A percentile compares a stretch with the other conserved stretches of the same genome.
phyloP scores from a whole-genome alignment of 2,888 invertebrate genomes.

The Strigamia transsilvanica region DNA sequence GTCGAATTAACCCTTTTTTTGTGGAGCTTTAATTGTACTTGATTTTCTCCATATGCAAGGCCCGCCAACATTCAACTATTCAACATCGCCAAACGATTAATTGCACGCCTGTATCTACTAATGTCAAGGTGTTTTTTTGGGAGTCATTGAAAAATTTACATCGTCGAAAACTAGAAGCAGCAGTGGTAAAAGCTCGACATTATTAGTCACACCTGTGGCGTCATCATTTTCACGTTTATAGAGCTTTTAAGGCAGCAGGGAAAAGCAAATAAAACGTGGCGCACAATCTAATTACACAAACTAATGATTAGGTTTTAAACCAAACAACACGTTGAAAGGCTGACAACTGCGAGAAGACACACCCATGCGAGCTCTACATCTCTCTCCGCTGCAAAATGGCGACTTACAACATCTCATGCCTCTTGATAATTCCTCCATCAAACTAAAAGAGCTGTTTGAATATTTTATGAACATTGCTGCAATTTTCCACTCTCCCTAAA shows the following conservation, averaged over 20 bases:
- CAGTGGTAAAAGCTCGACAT: conserved; percentile 14
- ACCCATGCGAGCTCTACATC: background rate
- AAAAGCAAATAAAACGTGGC: conserved; percentile 35
- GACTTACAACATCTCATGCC: background rate
- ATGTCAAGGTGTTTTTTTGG: background rate
- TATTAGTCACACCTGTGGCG: conserved; percentile 38
- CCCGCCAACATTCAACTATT: no score
- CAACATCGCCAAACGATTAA: background rate
- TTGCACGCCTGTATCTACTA: background rate
- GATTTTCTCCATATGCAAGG: no score
- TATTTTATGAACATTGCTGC: background rate
- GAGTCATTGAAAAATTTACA: background rate
- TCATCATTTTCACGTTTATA: conserved; percentile 29
- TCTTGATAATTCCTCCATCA: conserved; percentile 17
- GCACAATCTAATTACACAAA: conserved; percentile 38
- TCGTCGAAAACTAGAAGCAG: background rate
- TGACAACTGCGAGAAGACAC: conserved; percentile 18
- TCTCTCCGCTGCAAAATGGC: background rate
- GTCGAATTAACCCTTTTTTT: background rate
- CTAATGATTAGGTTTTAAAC: conserved; percentile 29
- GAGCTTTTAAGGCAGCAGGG: conserved; percentile 34
- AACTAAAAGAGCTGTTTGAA: background rate
- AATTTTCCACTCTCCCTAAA: background rate
- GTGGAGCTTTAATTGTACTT: background rate
- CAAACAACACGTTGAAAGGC: conserved; percentile 16